Evolutionary conservation across 2,888 invertebrate genomes (phyloP).

Genomic region (Hemithea aestivaria): DNA sequence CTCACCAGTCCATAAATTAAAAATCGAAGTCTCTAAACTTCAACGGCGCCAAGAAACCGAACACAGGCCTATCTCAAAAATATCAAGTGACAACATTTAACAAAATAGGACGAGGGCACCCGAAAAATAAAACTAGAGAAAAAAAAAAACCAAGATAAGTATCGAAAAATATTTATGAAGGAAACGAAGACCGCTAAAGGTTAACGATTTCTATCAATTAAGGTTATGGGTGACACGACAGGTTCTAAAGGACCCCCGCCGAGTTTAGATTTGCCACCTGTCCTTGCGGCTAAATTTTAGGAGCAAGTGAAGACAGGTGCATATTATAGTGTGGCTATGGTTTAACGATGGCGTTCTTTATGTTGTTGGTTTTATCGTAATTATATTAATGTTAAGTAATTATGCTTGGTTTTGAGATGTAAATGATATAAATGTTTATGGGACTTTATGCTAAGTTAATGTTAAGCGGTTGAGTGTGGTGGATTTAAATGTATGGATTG

Average conservation of each 20-base stretch:
- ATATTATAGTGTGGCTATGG: constrained; percentile 42
- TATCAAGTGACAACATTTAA: constrained; percentile 78
- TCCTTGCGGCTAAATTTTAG: constrained; percentile 64
- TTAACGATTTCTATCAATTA: constrained; percentile 79
- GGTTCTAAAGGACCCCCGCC: constrained; percentile 62
- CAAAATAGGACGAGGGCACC: constrained; percentile 69
- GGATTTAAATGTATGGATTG: too few relatives aligned
- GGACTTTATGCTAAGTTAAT: too few relatives aligned
- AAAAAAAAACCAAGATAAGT: constrained; percentile 66
- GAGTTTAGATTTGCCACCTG: constrained; percentile 72
- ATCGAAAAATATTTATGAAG: constrained; percentile 73
- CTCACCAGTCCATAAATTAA: too few relatives aligned
- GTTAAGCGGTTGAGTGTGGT: too few relatives aligned
- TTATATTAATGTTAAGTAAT: constrained; percentile 10
- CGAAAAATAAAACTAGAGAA: constrained; percentile 75
- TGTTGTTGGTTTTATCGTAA: constrained; percentile 7
- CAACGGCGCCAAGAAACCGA: constrained; percentile 61
- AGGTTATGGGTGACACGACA: constrained; percentile 72
- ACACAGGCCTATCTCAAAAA: constrained; percentile 60
- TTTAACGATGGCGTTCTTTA: constrained; percentile 14
- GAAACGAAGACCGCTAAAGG: constrained; percentile 72
- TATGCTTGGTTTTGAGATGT: too few relatives aligned
- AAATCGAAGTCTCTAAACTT: too few relatives aligned
- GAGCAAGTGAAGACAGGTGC: constrained; percentile 60
- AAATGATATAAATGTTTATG: too few relatives aligned